Evolutionary conservation across 2,888 invertebrate genomes (phyloP).

Genomic region (Drosophila mimica): DNA sequence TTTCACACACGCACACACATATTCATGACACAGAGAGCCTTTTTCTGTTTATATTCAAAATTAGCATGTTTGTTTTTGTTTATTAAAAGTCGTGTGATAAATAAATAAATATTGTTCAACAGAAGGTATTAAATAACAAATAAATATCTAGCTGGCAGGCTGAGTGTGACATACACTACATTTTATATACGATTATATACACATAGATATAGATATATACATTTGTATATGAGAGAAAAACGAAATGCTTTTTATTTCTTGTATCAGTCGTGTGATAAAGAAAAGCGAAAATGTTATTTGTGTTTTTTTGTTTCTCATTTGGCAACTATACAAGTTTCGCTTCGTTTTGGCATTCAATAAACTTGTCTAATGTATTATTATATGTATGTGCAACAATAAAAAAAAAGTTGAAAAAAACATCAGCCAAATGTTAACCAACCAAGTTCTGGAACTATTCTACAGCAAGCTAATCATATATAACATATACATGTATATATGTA

Average conservation of each 20-base stretch:
- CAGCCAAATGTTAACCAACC: conserved; percentile 18
- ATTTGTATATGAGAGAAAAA: background rate
- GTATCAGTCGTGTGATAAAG: conserved; percentile 43
- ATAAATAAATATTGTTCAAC: conserved; percentile 48
- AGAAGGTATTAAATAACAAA: conserved; percentile 50
- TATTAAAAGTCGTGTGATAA: conserved; percentile 55
- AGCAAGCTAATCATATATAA: conserved; percentile 32
- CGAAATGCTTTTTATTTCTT: conserved; percentile 30
- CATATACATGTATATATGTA: conserved; percentile 1
- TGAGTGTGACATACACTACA: conserved; percentile 28
- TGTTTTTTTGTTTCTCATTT: conserved; percentile 42
- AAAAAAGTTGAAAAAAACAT: conserved; percentile 26
- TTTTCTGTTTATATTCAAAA: conserved; percentile 53
- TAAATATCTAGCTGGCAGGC: conserved; percentile 23
- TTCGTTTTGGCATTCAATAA: conserved; percentile 45
- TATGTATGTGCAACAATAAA: conserved; percentile 23
- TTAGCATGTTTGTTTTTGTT: conserved; percentile 65
- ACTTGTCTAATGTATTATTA: conserved; percentile 40
- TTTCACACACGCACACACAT: conserved; percentile 7
- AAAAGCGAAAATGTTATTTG: conserved; percentile 38
- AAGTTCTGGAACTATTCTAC: conserved; percentile 35
- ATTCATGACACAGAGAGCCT: background rate
- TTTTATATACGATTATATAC: conserved; percentile 5
- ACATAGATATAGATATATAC: conserved; percentile 12
- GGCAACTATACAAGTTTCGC: conserved; percentile 72